These are phyloP conservation scores for Drosophila parabipectinata DNA, from an alignment of 1,140 invertebrate species.

Conservation along the genomic window DNA sequence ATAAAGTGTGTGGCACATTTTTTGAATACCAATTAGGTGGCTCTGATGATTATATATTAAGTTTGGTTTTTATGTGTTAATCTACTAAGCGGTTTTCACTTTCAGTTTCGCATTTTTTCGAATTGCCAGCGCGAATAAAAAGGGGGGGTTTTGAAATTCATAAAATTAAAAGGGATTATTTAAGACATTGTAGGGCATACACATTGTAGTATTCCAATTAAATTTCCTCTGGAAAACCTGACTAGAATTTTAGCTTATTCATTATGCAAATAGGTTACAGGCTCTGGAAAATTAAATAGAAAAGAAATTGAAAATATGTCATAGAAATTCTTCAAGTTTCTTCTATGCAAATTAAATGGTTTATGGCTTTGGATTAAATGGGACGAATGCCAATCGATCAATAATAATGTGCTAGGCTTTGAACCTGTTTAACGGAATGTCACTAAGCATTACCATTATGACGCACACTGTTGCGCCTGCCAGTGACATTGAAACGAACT, in stretches of 20 bases:
- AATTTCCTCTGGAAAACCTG: background rate
- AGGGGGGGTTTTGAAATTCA: background rate
- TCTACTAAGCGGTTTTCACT: conserved; percentile 22
- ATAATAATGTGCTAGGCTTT: conserved; percentile 27
- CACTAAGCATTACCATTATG: conserved; percentile 19
- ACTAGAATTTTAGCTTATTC: background rate
- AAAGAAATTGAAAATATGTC: background rate
- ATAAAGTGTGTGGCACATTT: conserved; percentile 11
- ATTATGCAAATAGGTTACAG: background rate
- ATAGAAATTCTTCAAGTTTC: background rate
- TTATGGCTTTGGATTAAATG: conserved; percentile 17
- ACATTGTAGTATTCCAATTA: background rate
- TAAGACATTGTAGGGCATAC: background rate
- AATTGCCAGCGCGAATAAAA: too few relatives aligned
- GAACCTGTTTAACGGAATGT: conserved; percentile 43
- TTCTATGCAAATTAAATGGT: conserved; percentile 22
- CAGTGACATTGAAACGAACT: conserved; percentile 77
- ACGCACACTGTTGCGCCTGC: conserved; percentile 22
- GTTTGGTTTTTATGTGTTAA: background rate
- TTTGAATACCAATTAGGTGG: conserved; percentile 37
- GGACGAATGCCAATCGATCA: background rate
- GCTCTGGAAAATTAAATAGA: background rate
- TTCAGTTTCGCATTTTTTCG: conserved; percentile 12
- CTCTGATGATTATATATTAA: background rate
- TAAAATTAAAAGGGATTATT: conserved; percentile 3